Evolutionary conservation across 1,140 invertebrate genomes (phyloP), one percentile per base, ranked within the genome.

Genomic region (Cherax quadricarinatus): DNA sequence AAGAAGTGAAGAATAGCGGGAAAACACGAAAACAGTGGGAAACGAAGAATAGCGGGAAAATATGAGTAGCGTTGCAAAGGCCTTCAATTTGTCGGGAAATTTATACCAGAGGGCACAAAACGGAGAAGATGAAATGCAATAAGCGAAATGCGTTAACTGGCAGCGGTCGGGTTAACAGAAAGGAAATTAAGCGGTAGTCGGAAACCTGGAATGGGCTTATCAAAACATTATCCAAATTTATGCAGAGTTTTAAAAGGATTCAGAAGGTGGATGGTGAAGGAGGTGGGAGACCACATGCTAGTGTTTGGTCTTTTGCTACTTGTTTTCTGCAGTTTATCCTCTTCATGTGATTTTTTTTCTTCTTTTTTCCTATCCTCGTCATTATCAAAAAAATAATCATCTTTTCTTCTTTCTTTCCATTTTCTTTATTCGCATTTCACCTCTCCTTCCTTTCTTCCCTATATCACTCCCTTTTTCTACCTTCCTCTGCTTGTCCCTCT

Each of bases 201-300:
- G 83, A 62, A 62, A 70, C 41, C 60, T 70, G n/a, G 48, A 66
- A 62, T 41, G 60, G n/a, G 83, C 60, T 85, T 85, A 85, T 85
- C 60, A 85, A 85, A 85, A 85, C 70, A 85, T 85, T 85, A 85
- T 24, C 30, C 30, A 85, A 85, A 85, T 85, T 85, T 85, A 85
- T 85, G 83, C 83, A 57, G 83, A 48, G 62, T 57, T 14, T 70
- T 66, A 85, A 85, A 85, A 70, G 83, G 30, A 41, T 85, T 41
- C 3, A 75, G n/a, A 73, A 75, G n/a, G 53, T 41, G 3, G 60
- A 57, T 16, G 4, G 53, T 18, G 81, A 30, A 60, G 81, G 53
- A 85, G 21, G 57, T 21, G 60, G 60, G 53, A 57, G 53, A 14
- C 53, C 53, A 10, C 53, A 14, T 1, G 1, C 53, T 57, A 6